These are phyloP conservation scores for Marmota monax DNA, from an alignment of 2,113 vertebrate species.

Conservation along the genomic window DNA sequence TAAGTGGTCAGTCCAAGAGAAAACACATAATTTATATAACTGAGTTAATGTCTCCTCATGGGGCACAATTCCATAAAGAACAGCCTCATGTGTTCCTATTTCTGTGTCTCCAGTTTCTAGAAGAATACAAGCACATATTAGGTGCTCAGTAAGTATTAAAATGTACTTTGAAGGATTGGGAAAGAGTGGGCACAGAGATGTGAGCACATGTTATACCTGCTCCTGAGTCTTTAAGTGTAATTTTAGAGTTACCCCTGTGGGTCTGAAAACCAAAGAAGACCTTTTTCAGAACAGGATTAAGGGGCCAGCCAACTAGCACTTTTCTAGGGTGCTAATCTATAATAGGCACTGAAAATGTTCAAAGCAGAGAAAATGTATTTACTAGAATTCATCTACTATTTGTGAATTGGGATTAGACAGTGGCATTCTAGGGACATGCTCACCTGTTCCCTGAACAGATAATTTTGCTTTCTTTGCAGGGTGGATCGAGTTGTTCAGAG, in stretches of 20 bases:
- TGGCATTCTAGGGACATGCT: background rate
- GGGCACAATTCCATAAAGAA: background rate
- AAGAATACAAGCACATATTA: background rate
- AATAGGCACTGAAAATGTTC: background rate
- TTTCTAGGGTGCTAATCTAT: background rate
- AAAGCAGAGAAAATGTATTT: background rate
- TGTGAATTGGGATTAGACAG: background rate
- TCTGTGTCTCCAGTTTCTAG: background rate
- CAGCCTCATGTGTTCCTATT: background rate
- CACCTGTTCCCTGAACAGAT: background rate
- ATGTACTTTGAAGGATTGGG: background rate
- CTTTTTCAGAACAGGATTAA: background rate
- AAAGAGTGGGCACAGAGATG: background rate
- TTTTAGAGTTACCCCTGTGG: background rate
- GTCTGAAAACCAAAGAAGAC: conserved; percentile 4
- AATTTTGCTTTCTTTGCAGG: background rate
- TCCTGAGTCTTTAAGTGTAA: background rate
- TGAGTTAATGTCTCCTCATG: background rate
- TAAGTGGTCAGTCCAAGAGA: background rate
- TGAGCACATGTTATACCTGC: background rate
- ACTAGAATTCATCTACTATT: background rate
- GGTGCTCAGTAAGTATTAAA: background rate
- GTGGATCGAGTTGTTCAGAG: background rate
- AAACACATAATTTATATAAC: background rate
- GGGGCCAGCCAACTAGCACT: background rate